These are phyloP conservation scores for Petrolisthes manimaculis DNA, from an alignment of 2,888 invertebrate genomes.

Conservation along the genomic window DNA sequence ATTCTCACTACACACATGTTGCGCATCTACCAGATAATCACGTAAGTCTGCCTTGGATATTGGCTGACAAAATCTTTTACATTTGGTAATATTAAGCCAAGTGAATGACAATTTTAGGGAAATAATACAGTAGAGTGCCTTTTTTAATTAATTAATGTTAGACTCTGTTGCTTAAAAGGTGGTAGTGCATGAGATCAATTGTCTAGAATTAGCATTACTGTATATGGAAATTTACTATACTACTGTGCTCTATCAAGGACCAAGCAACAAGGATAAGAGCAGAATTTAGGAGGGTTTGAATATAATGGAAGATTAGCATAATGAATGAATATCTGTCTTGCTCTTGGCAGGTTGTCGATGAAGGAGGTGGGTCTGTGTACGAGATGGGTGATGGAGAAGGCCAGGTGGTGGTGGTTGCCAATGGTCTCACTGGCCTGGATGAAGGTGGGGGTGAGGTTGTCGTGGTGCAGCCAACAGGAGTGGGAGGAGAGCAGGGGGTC, in stretches of 20 bases:
- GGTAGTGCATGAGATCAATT: no score
- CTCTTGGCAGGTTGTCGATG: conserved; percentile 35
- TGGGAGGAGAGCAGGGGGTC: conserved; percentile 37
- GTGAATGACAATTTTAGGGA: no score
- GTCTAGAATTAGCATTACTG: no score
- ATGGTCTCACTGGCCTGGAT: conserved; percentile 37
- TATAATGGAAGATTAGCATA: neutral
- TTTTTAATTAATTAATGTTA: no score
- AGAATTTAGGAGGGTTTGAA: no score
- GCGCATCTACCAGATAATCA: conserved; percentile 28
- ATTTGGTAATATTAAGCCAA: no score
- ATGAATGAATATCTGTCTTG: neutral
- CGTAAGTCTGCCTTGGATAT: neutral
- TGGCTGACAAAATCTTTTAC: no score
- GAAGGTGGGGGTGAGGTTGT: conserved; percentile 37
- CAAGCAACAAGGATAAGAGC: no score
- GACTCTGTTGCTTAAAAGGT: no score
- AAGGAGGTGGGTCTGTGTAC: conserved; percentile 48
- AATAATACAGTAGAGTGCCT: no score
- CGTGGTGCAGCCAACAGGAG: conserved; percentile 40
- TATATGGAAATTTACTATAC: neutral
- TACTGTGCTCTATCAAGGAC: no score
- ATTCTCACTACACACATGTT: conserved; percentile 37
- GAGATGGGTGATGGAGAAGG: conserved; percentile 59
- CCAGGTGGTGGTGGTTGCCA: conserved; percentile 52